Evolutionary conservation across 2,888 invertebrate genomes (phyloP), one percentile per base, ranked within the genome.

Genomic region (Polyommatus icarus): DNA sequence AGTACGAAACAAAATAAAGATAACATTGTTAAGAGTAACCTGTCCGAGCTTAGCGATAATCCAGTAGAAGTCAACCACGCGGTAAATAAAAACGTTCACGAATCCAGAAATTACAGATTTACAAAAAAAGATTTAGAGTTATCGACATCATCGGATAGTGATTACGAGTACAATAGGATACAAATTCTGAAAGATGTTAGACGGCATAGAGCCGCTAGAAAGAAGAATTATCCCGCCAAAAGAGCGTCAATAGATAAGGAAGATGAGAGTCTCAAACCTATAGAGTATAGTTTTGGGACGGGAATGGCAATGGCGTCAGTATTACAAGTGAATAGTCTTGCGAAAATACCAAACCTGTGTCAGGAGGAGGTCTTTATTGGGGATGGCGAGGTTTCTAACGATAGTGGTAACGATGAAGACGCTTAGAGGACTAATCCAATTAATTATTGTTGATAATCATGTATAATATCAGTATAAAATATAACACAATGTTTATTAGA

Each of bases 291-390:
- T 79, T 90, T 94, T 57, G 94, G 94, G 0, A 91, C 94, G 0
- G 94, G 94, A 0, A 87, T 94, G 87, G 93, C 94, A 3, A 91
- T 94, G 89, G 94, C 94, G 0, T 92, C 94, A 0, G 87, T 94
- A 78, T 83, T 94, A 79, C 92, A 93, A 81, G 85, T 89, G 0
- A 90, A 87, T 78, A 85, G 82, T 81, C 85, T 83, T 54, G 82
- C 83, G 0, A 86, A 85, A 78, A 83, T 89, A 18, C 85, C 87
- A 0, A 85, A 84, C 80, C 86, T 91, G 84, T 86, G 84, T 0
- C 83, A 85, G 1, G 94, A 94, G 78, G 93, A 94, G 40, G 89
- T 93, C 0, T 94, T 93, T 82, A 85, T 88, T n/a, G 94, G 93
- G 0, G 90, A 92, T 54, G 94, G 94, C 0, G 93, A 94, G 76